Conservation (phyloP, 2,797 vertebrate genomes). For the Sarcophilus harrisii region DNA sequence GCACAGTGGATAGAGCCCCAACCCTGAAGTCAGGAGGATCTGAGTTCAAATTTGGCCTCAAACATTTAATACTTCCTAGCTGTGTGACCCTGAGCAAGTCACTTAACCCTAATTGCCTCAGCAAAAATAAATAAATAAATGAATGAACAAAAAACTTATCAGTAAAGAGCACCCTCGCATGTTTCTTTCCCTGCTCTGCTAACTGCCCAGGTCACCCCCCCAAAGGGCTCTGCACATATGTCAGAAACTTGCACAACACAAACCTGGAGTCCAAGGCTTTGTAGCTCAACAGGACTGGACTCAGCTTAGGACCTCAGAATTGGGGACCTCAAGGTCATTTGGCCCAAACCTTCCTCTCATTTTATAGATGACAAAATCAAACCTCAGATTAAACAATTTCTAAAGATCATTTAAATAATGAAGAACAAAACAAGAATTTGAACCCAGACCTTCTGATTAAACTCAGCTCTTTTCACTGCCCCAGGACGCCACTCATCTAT, state of each 20-base stretch:
- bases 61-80: no score
- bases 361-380: not conserved
- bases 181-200: not conserved
- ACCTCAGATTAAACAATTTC: not conserved
- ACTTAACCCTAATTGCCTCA: no score
- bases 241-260: not conserved
- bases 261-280: not conserved
- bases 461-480: not conserved
- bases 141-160: not conserved
- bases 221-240: not conserved
- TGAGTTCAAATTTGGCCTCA: no score
- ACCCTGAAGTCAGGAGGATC: no score
- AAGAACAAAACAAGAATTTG: not conserved
- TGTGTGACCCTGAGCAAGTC: no score
- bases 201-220: not conserved
- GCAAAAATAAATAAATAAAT: no score
- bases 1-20: no score
- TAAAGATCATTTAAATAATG: not conserved
- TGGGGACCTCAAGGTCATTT: not conserved
- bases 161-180: not conserved
- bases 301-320: not conserved
- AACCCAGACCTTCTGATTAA: not conserved
- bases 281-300: not conserved
- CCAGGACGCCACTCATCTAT: not conserved
- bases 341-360: not conserved